These are phyloP conservation scores for Metacarcinus magister DNA, from an alignment of 2,888 invertebrate species.

Conservation along the genomic window DNA sequence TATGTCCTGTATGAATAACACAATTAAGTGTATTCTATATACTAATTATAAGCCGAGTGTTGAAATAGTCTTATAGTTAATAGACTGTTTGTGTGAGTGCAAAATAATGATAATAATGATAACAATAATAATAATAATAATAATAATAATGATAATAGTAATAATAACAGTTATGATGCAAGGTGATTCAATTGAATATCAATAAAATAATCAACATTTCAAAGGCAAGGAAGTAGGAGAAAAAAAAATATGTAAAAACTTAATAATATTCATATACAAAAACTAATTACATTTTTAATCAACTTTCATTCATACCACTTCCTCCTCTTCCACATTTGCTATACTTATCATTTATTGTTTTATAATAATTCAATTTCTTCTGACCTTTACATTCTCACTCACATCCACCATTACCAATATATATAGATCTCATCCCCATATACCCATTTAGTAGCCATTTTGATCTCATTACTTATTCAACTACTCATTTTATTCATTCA, in stretches of 20 bases:
- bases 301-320: too few species aligned
- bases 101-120: not conserved
- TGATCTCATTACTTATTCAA: not conserved
- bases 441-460: not conserved
- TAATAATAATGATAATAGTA: slow-evolving; percentile 58
- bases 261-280: not conserved
- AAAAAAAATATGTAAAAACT: not conserved
- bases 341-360: not conserved
- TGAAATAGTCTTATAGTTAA: not conserved
- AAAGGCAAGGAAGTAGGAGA: not conserved
- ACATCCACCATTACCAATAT: not conserved
- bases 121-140: slow-evolving; percentile 36
- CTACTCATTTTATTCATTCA: not conserved
- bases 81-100: not conserved
- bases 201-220: not conserved
- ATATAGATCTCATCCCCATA: not conserved
- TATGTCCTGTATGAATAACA: not conserved
- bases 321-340: not conserved
- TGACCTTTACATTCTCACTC: not conserved
- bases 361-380: too few species aligned
- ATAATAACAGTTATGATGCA: not conserved
- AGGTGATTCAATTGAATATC: not conserved
- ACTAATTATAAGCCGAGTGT: too few species aligned
- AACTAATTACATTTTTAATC: not conserved
- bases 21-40: not conserved